A percentile compares a stretch with the other conserved stretches of the same genome.
Evolutionary conservation across 30 jellyfish, hydroid and myxozoan species (phyloP).

Genomic region (Hydra vulgaris): DNA sequence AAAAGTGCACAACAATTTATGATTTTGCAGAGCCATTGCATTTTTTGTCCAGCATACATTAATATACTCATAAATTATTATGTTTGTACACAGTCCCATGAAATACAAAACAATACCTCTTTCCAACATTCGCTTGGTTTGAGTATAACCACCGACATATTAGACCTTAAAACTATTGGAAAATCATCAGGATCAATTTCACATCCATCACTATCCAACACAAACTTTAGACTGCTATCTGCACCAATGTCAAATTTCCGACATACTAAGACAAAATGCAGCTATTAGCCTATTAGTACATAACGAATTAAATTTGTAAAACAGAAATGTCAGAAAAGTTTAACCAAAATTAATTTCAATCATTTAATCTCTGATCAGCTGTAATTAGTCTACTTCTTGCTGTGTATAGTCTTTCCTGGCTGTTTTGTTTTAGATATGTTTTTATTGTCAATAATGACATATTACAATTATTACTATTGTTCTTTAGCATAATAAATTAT

Average conservation of each 20-base stretch:
- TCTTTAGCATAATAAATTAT: not conserved
- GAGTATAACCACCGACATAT: not conserved
- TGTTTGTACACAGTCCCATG: not conserved
- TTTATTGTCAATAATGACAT: not conserved
- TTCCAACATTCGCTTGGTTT: not conserved
- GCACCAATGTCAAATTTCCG: not conserved
- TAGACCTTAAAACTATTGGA: not conserved
- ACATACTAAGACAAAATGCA: not conserved
- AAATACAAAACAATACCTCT: not conserved
- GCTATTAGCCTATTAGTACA: not conserved
- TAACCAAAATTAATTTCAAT: not conserved
- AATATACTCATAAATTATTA: not conserved
- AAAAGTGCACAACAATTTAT: not conserved
- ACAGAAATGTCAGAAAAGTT: not conserved
- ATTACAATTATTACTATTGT: too few species aligned
- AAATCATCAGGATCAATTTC: not conserved
- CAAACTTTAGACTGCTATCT: not conserved
- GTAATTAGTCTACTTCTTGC: not conserved
- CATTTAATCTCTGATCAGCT: not conserved
- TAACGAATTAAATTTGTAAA: not conserved
- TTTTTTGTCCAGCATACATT: not conserved
- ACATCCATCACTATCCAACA: not conserved
- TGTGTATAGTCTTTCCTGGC: not conserved
- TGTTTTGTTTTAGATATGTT: not conserved
- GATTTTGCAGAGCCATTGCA: not conserved